A percentile compares a stretch with the other conserved stretches of the same genome.
Evolutionary conservation across 2,888 invertebrate genomes (phyloP).

Genomic region (Drosophila paucipuncta): DNA sequence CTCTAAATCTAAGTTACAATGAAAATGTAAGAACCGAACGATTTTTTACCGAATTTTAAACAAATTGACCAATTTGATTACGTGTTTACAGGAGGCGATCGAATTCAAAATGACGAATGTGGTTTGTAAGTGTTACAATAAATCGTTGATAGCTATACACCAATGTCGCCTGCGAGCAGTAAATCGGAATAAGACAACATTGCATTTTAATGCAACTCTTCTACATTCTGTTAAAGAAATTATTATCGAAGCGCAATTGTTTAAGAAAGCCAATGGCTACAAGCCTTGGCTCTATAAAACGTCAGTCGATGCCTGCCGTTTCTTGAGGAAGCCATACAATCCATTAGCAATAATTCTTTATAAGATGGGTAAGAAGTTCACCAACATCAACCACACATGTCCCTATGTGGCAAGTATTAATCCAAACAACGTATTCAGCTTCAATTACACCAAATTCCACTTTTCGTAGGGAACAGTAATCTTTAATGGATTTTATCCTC

Average conservation of each 20-base stretch:
- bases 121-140: no score
- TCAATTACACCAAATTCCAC: no score
- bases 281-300: slow-evolving; percentile 18
- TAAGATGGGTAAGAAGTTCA: background rate
- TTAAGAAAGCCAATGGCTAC: slow-evolving; percentile 33
- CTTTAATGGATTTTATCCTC: no score
- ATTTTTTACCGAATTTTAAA: background rate
- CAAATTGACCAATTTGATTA: background rate
- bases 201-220: no score
- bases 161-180: no score
- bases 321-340: background rate
- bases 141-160: no score
- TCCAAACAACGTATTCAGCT: background rate
- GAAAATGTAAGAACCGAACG: background rate
- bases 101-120: no score
- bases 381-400: background rate
- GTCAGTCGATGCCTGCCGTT: background rate
- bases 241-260: background rate
- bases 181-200: no score
- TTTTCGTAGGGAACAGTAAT: background rate
- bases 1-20: background rate
- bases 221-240: background rate
- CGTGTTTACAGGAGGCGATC: no score
- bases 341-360: background rate
- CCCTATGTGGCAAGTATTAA: background rate